A percentile compares a stretch with the other conserved stretches of the same genome.
Evolutionary conservation across 2,888 invertebrate genomes (phyloP).

Genomic region (Phengaris alcon): DNA sequence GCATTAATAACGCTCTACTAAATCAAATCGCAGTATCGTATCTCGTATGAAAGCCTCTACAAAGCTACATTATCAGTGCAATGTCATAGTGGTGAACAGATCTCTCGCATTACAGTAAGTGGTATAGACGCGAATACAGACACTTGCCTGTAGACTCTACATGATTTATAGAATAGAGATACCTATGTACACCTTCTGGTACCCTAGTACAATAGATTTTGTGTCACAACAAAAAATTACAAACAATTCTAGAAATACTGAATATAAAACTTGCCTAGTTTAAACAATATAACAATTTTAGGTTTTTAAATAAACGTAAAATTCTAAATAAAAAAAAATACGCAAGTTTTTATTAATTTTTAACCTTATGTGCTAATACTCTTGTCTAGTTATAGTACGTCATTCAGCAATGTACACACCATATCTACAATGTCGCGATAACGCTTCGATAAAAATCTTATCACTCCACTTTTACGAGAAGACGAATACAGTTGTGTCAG

Average conservation of each 20-base stretch:
- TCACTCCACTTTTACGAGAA: constrained; percentile 64
- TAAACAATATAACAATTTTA: neutral
- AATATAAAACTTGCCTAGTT: neutral
- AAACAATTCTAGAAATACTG: too few species aligned
- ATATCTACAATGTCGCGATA: constrained; percentile 58
- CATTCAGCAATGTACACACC: constrained; percentile 67
- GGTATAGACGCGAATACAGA: constrained; percentile 24
- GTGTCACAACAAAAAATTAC: neutral
- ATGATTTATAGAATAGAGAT: neutral
- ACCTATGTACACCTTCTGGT: neutral
- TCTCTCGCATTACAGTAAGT: constrained; percentile 45
- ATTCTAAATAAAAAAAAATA: neutral
- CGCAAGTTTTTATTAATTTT: neutral
- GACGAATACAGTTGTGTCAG: constrained; percentile 52
- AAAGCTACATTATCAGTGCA: constrained; percentile 34
- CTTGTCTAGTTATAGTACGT: constrained; percentile 52
- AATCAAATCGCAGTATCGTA: constrained; percentile 4
- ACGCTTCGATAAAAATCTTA: constrained; percentile 66
- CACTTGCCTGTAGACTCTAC: constrained; percentile 11
- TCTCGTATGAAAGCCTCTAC: constrained; percentile 35
- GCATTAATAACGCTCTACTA: too few species aligned
- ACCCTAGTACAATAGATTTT: neutral
- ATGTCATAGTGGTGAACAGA: constrained; percentile 46
- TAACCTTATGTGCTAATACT: constrained; percentile 36
- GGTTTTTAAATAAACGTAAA: neutral